Evolutionary conservation across 1,140 invertebrate species (phyloP), one percentile per base, ranked within the genome.

Genomic region (Lepidostoma basale): DNA sequence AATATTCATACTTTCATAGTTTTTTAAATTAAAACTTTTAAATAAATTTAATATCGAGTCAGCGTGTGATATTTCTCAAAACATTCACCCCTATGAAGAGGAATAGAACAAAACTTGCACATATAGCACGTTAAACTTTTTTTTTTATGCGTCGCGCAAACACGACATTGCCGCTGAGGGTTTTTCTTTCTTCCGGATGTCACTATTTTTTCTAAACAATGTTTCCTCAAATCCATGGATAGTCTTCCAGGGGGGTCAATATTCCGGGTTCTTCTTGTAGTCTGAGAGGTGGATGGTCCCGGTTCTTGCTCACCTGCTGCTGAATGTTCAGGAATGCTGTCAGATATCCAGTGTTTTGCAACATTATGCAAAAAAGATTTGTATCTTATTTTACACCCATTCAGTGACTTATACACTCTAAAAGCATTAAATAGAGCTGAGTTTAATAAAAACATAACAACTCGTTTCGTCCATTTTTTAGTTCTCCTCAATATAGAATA

Each of bases 381-480:
- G 44, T 47, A 47, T 9, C 4, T 10, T 8, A 45, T 5, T n/a
- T 45, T 22, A 20, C 1, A 10, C 44, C 3, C 20, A 20, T 20
- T 45, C 9, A 6, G 3, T 1, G 0, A 22, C 18, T 44, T 44
- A 16, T 44, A 18, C 16, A 44, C 42, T 8, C 5, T 16, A 44
- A 44, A 44, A 8, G 9, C 8, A 44, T 44, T 44, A 5, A 44
- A 44, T 12, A 44, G 14, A 5, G 6, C 42, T 5, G 8, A 44
- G 14, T 44, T 44, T 18, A 44, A 8, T 16, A 44, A 5, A 44
- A 9, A 44, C 42, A 44, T 44, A 4, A 16, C 42, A 9, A 18
- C 4, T 18, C 42, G 8, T 66, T 49, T 65, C 20, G 62, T 69
- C n/a, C n/a, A n/a, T n/a, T n/a, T n/a, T n/a, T n/a, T n/a, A n/a